phyloP scores from a whole-genome alignment of 64 coral and sea anemone species.

The Orbicella faveolata region DNA sequence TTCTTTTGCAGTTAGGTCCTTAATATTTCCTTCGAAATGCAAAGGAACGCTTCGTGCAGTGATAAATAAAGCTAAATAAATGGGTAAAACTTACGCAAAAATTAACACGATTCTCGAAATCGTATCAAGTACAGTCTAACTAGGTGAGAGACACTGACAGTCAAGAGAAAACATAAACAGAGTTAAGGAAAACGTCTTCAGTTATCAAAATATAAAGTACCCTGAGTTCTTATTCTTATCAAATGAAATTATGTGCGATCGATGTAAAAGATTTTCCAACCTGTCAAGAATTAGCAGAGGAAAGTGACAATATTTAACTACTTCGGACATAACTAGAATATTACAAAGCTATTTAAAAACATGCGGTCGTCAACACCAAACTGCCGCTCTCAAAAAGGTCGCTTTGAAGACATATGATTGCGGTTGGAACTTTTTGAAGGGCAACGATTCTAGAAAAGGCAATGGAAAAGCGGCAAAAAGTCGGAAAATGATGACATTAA shows the following conservation, averaged over 20 bases:
- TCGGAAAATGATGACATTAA: background rate
- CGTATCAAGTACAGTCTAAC: background rate
- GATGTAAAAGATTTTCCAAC: background rate
- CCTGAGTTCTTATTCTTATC: background rate
- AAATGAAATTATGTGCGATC: background rate
- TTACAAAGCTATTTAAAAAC: conserved; percentile 1
- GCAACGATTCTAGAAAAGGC: background rate
- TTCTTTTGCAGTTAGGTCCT: background rate
- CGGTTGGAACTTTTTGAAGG: background rate
- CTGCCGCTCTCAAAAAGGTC: background rate
- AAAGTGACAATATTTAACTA: conserved; percentile 1
- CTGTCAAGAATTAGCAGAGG: background rate
- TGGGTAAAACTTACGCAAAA: background rate
- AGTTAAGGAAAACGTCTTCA: background rate
- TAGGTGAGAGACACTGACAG: background rate
- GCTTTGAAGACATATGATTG: background rate
- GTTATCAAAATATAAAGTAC: background rate
- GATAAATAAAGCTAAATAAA: background rate
- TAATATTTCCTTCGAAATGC: background rate
- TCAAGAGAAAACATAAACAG: background rate
- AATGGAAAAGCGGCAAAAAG: background rate
- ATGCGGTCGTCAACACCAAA: background rate
- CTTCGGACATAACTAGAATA: background rate
- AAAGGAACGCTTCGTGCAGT: background rate
- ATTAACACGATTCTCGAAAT: background rate